Percentiles rank a stretch among this genome's conserved stretches.
Conservation (phyloP, 2,888 invertebrate species). For the Volucella inanis region DNA sequence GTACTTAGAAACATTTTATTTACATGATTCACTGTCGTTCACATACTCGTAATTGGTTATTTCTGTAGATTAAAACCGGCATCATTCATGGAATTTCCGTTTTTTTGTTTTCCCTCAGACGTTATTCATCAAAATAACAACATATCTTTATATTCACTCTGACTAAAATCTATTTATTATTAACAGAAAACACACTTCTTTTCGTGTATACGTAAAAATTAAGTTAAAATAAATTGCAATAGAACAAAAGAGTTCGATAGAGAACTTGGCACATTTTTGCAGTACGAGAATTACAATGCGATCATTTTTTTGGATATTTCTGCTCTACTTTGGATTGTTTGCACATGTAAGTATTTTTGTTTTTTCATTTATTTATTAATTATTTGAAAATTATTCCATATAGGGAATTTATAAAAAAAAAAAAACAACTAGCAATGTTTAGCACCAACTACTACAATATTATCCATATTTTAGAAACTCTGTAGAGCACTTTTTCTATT, state of each 20-base stretch:
- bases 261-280: slow-evolving; percentile 29
- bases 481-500: too few species aligned
- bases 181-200: slow-evolving; percentile 1
- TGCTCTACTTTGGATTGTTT: slow-evolving; percentile 56
- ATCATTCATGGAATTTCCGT: slow-evolving; percentile 15
- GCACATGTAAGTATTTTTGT: slow-evolving; percentile 49
- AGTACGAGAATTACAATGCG: slow-evolving; percentile 34
- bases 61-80: slow-evolving; percentile 1
- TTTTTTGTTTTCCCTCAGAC: background rate
- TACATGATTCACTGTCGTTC: slow-evolving; percentile 40
- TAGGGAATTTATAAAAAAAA: background rate
- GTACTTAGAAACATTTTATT: background rate
- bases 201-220: background rate
- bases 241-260: slow-evolving; percentile 51
- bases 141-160: slow-evolving; percentile 34
- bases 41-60: slow-evolving; percentile 51
- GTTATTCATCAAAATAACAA: slow-evolving; percentile 33
- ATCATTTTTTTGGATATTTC: slow-evolving; percentile 53
- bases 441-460: too few species aligned
- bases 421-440: background rate
- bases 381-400: background rate
- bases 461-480: too few species aligned
- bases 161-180: background rate
- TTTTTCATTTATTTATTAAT: background rate
- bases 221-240: background rate